These are phyloP conservation scores for Psammodynastes pulverulentus DNA, from an alignment of 2,113 vertebrate species.

Conservation along the genomic window DNA sequence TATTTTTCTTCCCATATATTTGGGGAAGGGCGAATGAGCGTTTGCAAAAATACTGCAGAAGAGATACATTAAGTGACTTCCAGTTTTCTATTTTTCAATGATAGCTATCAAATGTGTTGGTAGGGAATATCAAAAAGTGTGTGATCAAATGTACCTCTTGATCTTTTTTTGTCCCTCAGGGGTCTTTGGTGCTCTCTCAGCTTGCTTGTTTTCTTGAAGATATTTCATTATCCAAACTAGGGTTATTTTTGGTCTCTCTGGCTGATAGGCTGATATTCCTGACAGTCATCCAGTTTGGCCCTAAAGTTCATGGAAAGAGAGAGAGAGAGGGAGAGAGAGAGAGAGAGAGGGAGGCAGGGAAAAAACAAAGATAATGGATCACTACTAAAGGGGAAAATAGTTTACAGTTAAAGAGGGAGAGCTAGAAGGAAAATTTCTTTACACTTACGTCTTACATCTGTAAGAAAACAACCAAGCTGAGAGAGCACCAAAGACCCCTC, in stretches of 20 bases:
- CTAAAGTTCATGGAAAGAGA: no score
- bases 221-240: no score
- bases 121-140: not conserved
- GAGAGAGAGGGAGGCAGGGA: no score
- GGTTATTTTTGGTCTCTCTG: not conserved
- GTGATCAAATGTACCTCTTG: not conserved
- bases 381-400: not conserved
- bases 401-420: not conserved
- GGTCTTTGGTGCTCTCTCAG: not conserved
- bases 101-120: not conserved
- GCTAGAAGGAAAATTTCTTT: constrained; percentile 7
- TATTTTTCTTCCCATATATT: not conserved
- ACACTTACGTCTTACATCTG: not conserved
- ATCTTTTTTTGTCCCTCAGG: not conserved
- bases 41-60: not conserved
- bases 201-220: not conserved
- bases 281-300: not conserved
- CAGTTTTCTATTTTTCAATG: not conserved
- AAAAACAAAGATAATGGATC: not conserved
- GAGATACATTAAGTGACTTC: not conserved
- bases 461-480: not conserved
- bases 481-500: not conserved
- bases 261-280: not conserved
- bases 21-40: not conserved
- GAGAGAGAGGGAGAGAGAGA: no score